A percentile compares a stretch with the other conserved stretches of the same genome.
Evolutionary conservation across 2,888 invertebrate genomes (phyloP).

Genomic region (Drosophila peninsularis): DNA sequence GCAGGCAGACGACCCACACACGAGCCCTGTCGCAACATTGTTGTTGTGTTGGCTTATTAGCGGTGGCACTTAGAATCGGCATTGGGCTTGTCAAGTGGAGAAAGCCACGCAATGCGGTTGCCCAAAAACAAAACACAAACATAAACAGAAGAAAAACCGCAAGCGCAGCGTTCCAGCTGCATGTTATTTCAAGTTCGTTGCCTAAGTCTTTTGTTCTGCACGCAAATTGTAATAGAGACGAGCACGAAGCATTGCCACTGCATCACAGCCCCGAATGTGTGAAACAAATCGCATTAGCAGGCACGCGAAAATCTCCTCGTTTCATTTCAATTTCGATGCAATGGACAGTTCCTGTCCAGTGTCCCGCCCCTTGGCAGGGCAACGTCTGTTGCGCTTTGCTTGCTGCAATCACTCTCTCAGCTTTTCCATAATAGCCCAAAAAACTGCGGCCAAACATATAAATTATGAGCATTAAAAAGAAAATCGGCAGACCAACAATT

Average conservation of each 20-base stretch:
- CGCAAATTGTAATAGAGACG: conserved; percentile 18
- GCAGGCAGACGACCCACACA: conserved; percentile 25
- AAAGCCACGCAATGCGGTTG: conserved; percentile 58
- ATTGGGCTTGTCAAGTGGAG: conserved; percentile 57
- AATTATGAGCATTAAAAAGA: conserved; percentile 50
- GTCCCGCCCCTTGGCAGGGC: conserved; percentile 5
- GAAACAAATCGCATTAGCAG: conserved; percentile 28
- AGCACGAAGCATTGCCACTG: conserved; percentile 7
- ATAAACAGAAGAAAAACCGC: conserved; percentile 27
- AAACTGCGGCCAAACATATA: not conserved
- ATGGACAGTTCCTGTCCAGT: too few relatives aligned
- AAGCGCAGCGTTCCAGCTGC: conserved; percentile 55
- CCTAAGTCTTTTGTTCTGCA: conserved; percentile 67
- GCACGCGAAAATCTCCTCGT: conserved; percentile 27
- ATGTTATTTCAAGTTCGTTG: conserved; percentile 60
- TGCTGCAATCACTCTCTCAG: conserved; percentile 19
- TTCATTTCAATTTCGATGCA: conserved; percentile 19
- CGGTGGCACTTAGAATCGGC: conserved; percentile 65
- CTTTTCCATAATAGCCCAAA: not conserved
- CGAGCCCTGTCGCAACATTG: conserved; percentile 22
- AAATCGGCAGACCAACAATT: conserved; percentile 59
- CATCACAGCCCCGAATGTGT: conserved; percentile 11
- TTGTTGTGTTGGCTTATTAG: conserved; percentile 61
- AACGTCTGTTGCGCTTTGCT: conserved; percentile 12
- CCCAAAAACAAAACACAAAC: conserved; percentile 16